Conservation (phyloP, 2,113 vertebrate species). For the Hippolais icterina region DNA sequence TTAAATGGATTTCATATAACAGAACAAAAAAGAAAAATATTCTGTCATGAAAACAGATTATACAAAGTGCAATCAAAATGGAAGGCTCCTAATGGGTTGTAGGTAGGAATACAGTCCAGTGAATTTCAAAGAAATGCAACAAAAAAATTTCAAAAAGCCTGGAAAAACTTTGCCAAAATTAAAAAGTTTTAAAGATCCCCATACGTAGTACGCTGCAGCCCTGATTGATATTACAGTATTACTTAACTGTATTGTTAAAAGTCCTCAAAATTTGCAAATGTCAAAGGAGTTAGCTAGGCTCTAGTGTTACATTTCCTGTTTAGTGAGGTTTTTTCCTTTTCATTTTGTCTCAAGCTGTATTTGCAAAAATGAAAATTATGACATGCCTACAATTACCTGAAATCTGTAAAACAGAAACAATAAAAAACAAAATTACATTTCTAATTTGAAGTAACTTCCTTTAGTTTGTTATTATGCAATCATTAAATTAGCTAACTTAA, state of each 20-base stretch:
- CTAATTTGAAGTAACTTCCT: neutral
- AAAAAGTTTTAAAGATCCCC: neutral
- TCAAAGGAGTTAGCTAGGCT: neutral
- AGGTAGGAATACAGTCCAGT: neutral
- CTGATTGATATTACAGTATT: neutral
- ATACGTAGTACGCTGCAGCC: neutral
- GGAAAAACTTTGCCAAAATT: neutral
- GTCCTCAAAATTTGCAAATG: neutral
- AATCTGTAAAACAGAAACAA: neutral
- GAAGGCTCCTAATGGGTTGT: neutral
- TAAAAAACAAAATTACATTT: neutral
- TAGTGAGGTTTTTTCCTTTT: neutral
- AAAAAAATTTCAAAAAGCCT: neutral
- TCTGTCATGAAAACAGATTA: neutral
- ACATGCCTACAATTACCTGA: neutral
- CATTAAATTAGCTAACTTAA: neutral
- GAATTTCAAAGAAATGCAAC: neutral
- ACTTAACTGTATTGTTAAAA: neutral
- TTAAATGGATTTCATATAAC: neutral
- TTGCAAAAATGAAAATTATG: neutral
- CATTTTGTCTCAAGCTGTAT: neutral
- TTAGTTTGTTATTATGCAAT: neutral
- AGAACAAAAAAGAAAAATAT: neutral
- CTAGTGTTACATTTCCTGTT: neutral
- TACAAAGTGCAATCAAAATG: neutral